Percentiles rank a stretch among this genome's conserved stretches.
Evolutionary conservation across 2,888 invertebrate species (phyloP).

Genomic region (Eupithecia subumbrata): DNA sequence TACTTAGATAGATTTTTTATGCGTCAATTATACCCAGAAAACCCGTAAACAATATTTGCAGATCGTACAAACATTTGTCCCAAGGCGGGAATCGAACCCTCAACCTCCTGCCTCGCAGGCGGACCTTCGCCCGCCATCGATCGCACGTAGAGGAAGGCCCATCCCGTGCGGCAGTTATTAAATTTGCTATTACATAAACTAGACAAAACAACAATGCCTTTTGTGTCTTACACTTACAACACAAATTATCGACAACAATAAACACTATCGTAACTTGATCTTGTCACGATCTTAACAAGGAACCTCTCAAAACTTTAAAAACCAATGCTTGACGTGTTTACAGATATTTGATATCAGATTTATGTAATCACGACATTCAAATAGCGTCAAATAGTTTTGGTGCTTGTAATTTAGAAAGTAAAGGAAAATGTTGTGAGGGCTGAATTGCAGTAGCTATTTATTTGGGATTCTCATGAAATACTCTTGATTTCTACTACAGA

Average conservation of each 20-base stretch:
- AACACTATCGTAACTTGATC: constrained; percentile 65
- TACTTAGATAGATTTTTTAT: no score
- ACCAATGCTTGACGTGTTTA: constrained; percentile 33
- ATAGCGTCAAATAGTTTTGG: constrained; percentile 30
- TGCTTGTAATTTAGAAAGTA: constrained; percentile 59
- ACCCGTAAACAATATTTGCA: no score
- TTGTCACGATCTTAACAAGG: constrained; percentile 75
- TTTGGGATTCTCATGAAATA: not conserved
- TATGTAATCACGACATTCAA: constrained; percentile 39
- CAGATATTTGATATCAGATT: constrained; percentile 33
- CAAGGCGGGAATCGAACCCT: no score
- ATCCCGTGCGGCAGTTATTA: constrained; percentile 15
- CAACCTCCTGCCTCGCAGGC: no score
- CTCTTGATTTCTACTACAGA: no score
- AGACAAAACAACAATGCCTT: constrained; percentile 47
- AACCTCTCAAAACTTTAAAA: constrained; percentile 66
- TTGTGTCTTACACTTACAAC: constrained; percentile 52
- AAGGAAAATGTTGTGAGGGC: constrained; percentile 29
- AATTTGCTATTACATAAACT: constrained; percentile 36
- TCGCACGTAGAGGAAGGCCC: not conserved
- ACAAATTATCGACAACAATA: constrained; percentile 64
- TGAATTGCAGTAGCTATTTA: not conserved
- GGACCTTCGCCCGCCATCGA: no score
- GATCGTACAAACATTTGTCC: no score
- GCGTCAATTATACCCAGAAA: no score